Evolutionary conservation across 2,797 vertebrate species (phyloP), one percentile per base, ranked within the genome.

Genomic region (Poeciliopsis paucimaculata): DNA sequence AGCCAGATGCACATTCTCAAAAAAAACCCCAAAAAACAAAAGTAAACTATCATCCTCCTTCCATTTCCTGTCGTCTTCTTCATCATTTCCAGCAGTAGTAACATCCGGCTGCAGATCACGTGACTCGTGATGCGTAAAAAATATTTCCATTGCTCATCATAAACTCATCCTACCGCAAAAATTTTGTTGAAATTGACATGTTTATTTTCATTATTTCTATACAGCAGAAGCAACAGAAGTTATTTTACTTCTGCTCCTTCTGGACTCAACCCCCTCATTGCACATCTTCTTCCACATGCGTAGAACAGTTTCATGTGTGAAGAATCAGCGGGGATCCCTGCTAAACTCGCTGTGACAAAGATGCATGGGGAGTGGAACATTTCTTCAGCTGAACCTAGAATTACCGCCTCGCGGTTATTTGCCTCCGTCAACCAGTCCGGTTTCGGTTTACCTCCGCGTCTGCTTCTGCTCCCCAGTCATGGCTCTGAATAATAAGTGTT

Each of bases 301-400:
- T 36, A 2, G 2, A 47, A 41, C 23, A n/a, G 34, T 41, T 31
- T 43, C 12, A 51, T 43, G 76, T 77, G 76, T 70, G 66, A 70
- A 71, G 55, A 57, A 78, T 45, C 66, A 31, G 68, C 11, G 20
- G 68, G 77, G 28, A 57, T 72, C 51, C 60, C 64, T 34, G 16
- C 31, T n/a, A 62, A 62, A 39, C 34, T 49, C 60, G 10, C 47
- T 66, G 46, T 49, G 60, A 74, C 57, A 73, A 31, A 74, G 31
- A 73, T 43, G 36, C 57, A 66, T 36, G 8, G 72, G 10, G 51
- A 79, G 43, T 68, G 72, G 45, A 74, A 74, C n/a, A 23, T 51
- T 74, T 57, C 73, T 66, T 53, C 46, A 74, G 45, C 57, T 74
- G 46, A 74, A 79, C 41, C 46, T 66, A 66, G 72, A 79, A 74